Conservation (phyloP, 30 jellyfish, hydroid and myxozoan species). For the Phacellophora camtschatica region DNA sequence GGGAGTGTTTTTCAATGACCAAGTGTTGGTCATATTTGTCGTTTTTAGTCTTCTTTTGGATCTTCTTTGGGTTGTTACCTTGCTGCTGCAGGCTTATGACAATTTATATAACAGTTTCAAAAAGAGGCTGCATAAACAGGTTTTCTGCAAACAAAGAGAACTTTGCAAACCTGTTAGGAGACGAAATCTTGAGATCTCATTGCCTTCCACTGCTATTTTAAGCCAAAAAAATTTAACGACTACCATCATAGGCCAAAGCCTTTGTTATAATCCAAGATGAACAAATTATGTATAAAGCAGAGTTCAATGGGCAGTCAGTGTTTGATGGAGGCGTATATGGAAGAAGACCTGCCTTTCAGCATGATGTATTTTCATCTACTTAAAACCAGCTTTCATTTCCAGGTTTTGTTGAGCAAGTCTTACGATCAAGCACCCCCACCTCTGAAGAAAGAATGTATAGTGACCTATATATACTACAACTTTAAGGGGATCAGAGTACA, state of each 20-base stretch:
- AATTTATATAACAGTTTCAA: too few relatives aligned
- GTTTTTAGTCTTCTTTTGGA: too few relatives aligned
- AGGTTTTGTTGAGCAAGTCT: neutral
- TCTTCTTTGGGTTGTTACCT: too few relatives aligned
- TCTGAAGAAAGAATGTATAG: neutral
- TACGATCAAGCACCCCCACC: neutral
- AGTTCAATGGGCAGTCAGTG: slow-evolving; percentile 24
- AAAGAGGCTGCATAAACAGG: too few relatives aligned
- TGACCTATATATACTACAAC: neutral
- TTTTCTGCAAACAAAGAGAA: too few relatives aligned
- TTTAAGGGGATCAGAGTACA: neutral
- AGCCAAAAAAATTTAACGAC: slow-evolving; percentile 7
- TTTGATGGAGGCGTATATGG: slow-evolving; percentile 13
- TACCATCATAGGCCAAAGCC: slow-evolving; percentile 3
- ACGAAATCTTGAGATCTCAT: too few relatives aligned
- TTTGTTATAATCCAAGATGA: slow-evolving; percentile 2
- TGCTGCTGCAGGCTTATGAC: too few relatives aligned
- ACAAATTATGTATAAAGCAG: slow-evolving; percentile 14
- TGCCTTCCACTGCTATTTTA: too few relatives aligned
- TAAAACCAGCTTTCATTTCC: neutral
- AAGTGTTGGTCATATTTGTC: too few relatives aligned
- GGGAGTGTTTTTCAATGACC: too few relatives aligned
- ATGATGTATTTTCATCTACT: neutral
- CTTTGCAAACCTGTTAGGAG: too few relatives aligned
- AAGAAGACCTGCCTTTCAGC: slow-evolving; percentile 12